Evolutionary conservation across 2,888 invertebrate species (phyloP).

Genomic region (Mesorhabditis spiculigera): DNA sequence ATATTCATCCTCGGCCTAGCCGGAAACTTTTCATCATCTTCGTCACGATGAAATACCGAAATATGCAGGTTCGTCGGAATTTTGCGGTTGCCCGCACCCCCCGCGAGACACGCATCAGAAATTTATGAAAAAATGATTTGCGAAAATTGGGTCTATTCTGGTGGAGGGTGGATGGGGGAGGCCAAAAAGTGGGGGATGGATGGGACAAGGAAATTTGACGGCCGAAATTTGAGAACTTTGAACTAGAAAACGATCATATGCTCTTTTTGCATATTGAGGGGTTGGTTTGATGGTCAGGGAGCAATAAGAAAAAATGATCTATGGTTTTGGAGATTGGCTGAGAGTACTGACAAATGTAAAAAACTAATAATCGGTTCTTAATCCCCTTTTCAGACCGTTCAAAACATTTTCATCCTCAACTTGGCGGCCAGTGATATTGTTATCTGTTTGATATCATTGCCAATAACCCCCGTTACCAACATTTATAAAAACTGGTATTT

Average conservation of each 20-base stretch:
- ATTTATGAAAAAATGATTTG: constrained; percentile 15
- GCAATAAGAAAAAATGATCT: too few relatives aligned
- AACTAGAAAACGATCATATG: too few relatives aligned
- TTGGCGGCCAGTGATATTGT: constrained; percentile 89
- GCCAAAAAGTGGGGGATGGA: constrained; percentile 9
- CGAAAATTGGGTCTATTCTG: constrained; percentile 10
- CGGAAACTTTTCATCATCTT: constrained; percentile 51
- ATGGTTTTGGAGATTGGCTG: not conserved
- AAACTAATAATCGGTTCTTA: not conserved
- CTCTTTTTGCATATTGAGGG: too few relatives aligned
- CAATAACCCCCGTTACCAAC: constrained; percentile 90
- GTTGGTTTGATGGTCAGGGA: too few relatives aligned
- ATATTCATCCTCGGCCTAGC: constrained; percentile 55
- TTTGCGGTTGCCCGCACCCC: constrained; percentile 11
- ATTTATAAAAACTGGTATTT: constrained; percentile 88
- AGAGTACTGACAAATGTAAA: not conserved
- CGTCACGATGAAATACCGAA: constrained; percentile 41
- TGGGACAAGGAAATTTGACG: constrained; percentile 18
- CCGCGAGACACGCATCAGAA: constrained; percentile 11
- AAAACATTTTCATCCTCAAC: constrained; percentile 89
- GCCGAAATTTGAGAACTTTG: not conserved
- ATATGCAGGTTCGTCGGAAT: constrained; percentile 32
- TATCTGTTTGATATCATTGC: constrained; percentile 85
- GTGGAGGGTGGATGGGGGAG: constrained; percentile 8
- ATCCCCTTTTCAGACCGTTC: constrained; percentile 39